A percentile compares a stretch with the other conserved stretches of the same genome.
Conservation (phyloP, 2,797 vertebrate species). For the Takifugu ocellatus region DNA sequence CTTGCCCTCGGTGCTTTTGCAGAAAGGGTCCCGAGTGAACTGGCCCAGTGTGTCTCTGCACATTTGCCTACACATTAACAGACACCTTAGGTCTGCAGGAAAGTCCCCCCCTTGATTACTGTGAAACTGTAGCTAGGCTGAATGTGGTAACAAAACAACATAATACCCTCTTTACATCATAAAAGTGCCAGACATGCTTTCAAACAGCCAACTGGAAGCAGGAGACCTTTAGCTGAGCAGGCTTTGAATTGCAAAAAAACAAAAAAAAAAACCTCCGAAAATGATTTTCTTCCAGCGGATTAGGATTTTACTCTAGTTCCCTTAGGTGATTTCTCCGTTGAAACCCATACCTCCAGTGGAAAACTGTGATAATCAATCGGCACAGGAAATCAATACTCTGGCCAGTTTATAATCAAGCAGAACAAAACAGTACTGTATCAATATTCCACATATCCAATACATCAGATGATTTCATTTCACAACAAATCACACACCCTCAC, state of each 20-base stretch:
- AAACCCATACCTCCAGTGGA: constrained; percentile 57
- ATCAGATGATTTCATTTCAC: constrained; percentile 33
- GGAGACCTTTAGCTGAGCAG: constrained; percentile 44
- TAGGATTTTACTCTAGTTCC: constrained; percentile 57
- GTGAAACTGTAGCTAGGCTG: constrained; percentile 66
- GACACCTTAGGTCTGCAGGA: constrained; percentile 61
- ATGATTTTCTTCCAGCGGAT: constrained; percentile 49
- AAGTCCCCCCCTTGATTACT: constrained; percentile 65
- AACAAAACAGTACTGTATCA: constrained; percentile 48
- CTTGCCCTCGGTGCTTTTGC: constrained; percentile 49
- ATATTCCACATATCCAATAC: constrained; percentile 39
- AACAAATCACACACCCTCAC: constrained; percentile 31
- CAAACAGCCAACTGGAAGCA: constrained; percentile 65
- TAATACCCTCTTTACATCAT: constrained; percentile 64
- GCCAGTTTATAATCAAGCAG: constrained; percentile 49
- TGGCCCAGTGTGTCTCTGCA: constrained; percentile 62
- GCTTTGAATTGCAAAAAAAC: constrained; percentile 48
- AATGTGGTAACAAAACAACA: constrained; percentile 68
- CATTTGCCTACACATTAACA: constrained; percentile 69
- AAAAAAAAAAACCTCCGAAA: constrained; percentile 45
- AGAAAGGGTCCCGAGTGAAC: constrained; percentile 55
- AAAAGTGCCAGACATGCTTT: constrained; percentile 61
- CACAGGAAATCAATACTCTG: constrained; percentile 26
- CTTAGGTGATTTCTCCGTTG: constrained; percentile 48
- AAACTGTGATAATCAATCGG: constrained; percentile 58